Evolutionary conservation across 2,797 vertebrate genomes (phyloP).

Genomic region (Epinephelus coioides): DNA sequence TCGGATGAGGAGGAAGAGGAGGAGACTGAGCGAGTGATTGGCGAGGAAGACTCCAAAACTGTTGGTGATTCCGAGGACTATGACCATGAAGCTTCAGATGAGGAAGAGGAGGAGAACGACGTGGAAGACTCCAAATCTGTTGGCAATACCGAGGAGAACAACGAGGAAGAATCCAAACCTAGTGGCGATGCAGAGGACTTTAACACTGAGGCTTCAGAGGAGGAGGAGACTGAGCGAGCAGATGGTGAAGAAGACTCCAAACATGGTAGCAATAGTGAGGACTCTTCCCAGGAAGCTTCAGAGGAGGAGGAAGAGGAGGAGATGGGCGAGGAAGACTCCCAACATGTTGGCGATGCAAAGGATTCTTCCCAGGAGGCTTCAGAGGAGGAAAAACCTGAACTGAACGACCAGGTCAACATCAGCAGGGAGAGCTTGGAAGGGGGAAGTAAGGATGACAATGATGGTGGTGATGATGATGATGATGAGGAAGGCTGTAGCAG

Average conservation of each 20-base stretch:
- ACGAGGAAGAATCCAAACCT: not conserved
- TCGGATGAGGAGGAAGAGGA: not conserved
- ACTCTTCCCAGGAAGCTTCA: not conserved
- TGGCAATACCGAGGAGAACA: accelerated
- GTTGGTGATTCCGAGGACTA: not conserved
- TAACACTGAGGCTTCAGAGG: not conserved
- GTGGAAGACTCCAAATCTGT: not conserved
- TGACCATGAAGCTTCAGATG: not conserved
- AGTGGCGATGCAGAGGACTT: accelerated
- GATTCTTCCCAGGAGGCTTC: not conserved
- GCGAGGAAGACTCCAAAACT: not conserved
- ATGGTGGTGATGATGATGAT: conserved; percentile 15
- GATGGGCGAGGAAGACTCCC: conserved; percentile 9
- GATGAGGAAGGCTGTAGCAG: conserved; percentile 26
- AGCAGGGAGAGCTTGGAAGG: conserved; percentile 9
- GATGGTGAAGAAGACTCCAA: conserved; percentile 10
- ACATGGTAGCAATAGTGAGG: not conserved
- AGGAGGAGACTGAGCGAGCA: not conserved
- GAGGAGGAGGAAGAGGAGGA: not conserved
- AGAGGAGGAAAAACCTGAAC: conserved; percentile 12
- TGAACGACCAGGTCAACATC: not conserved
- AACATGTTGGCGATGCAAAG: not conserved
- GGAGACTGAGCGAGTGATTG: not conserved
- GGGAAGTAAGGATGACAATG: not conserved
- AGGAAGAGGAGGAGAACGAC: not conserved